phyloP scores from a whole-genome alignment of 2,888 invertebrate genomes.

The Drosophila siamana region DNA sequence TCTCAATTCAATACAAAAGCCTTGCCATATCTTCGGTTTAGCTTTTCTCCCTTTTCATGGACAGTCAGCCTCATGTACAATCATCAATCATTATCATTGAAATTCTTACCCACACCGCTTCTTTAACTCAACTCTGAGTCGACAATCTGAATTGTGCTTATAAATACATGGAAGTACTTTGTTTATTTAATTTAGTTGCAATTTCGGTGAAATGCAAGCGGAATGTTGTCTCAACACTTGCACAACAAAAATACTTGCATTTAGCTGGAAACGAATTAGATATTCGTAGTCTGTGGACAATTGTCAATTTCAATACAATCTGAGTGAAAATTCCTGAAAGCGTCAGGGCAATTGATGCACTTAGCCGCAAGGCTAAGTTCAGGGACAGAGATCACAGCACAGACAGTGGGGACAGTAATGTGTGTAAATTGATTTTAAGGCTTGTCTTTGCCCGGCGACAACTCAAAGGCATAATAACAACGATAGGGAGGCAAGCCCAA shows the following conservation, averaged over 20 bases:
- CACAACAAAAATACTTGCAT: conserved; percentile 2
- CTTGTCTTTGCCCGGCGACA: conserved; percentile 62
- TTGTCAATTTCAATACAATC: conserved; percentile 64
- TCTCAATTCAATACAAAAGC: conserved; percentile 32
- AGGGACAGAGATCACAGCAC: conserved; percentile 2
- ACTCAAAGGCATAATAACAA: conserved; percentile 27
- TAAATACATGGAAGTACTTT: conserved; percentile 15
- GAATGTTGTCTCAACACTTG: not conserved
- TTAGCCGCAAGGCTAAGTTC: conserved; percentile 50
- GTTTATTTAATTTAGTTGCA: conserved; percentile 33
- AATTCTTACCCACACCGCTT: not conserved
- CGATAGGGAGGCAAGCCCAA: conserved; percentile 36
- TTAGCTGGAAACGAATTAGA: not conserved
- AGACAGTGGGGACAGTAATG: conserved; percentile 29
- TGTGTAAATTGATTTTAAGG: conserved; percentile 71
- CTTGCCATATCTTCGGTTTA: not conserved
- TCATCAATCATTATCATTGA: conserved; percentile 63
- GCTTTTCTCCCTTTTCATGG: conserved; percentile 22
- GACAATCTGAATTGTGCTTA: conserved; percentile 14
- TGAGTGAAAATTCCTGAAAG: conserved; percentile 37
- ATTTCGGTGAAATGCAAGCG: conserved; percentile 3
- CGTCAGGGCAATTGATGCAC: conserved; percentile 71
- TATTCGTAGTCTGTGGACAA: conserved; percentile 7
- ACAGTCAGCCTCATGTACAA: conserved; percentile 4
- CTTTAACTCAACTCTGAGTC: conserved; percentile 16